These are phyloP conservation scores for Augochlora pura DNA, from an alignment of 1,140 invertebrate species.

Conservation along the genomic window DNA sequence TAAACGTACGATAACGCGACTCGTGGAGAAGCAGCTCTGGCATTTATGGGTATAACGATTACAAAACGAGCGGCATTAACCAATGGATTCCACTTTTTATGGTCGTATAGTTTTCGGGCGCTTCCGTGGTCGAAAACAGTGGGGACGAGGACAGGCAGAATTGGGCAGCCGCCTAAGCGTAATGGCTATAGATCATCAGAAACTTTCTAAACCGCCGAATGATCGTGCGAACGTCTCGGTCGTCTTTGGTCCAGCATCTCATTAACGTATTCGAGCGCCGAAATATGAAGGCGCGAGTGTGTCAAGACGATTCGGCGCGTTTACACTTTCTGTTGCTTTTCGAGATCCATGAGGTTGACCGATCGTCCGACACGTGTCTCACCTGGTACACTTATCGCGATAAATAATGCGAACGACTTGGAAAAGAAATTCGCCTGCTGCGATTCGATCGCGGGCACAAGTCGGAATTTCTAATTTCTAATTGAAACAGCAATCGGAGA, in stretches of 20 bases:
- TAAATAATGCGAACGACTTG: constrained; percentile 1
- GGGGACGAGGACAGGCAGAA: background rate
- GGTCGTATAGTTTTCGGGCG: background rate
- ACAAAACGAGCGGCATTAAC: background rate
- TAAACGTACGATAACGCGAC: background rate
- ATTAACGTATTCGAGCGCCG: constrained; percentile 69
- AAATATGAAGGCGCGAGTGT: constrained; percentile 46
- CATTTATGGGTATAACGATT: background rate
- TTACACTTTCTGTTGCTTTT: constrained; percentile 70
- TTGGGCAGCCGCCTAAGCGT: constrained; percentile 47
- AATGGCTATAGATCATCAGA: constrained; percentile 59
- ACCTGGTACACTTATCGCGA: background rate
- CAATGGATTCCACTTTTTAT: background rate
- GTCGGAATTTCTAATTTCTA: background rate
- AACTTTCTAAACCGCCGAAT: constrained; percentile 76
- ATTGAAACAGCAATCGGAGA: background rate
- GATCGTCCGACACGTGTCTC: constrained; percentile 30
- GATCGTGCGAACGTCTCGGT: constrained; percentile 47
- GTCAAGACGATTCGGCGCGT: background rate
- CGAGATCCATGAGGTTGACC: constrained; percentile 58
- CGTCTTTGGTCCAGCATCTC: constrained; percentile 52
- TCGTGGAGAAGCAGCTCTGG: background rate
- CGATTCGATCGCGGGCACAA: no score
- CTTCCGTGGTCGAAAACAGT: constrained; percentile 27
- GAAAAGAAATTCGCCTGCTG: background rate